Evolutionary conservation across 2,797 vertebrate genomes (phyloP).

Genomic region (Sebastes taczanowskii): DNA sequence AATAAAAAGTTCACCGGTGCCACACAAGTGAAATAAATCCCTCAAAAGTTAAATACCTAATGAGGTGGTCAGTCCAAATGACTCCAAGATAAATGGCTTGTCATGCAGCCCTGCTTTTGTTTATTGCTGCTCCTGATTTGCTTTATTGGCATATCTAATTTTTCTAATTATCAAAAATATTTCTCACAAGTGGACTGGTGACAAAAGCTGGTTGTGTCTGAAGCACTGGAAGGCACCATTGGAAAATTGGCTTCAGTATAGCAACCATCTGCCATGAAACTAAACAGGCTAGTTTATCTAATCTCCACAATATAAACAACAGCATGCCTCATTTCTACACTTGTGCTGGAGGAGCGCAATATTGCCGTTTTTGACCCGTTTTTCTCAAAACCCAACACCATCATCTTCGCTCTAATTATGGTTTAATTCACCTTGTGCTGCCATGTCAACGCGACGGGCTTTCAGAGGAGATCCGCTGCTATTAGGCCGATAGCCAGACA

Average conservation of each 20-base stretch:
- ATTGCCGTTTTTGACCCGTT: constrained; percentile 52
- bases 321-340: constrained; percentile 88
- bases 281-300: constrained; percentile 93
- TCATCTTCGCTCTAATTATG: constrained; percentile 36
- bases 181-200: constrained; percentile 80
- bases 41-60: constrained; percentile 89
- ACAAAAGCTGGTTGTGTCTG: constrained; percentile 84
- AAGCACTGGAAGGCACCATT: constrained; percentile 85
- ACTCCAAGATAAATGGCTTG: constrained; percentile 86
- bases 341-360: constrained; percentile 79
- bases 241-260: constrained; percentile 88
- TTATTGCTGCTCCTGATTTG: constrained; percentile 72
- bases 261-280: constrained; percentile 90
- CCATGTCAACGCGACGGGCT: constrained; percentile 48
- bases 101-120: constrained; percentile 81
- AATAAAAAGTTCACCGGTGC: constrained; percentile 86
- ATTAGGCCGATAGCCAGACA: constrained; percentile 73
- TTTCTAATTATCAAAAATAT: constrained; percentile 87
- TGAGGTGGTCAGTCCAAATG: constrained; percentile 88
- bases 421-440: constrained; percentile 51
- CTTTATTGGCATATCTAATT: constrained; percentile 83
- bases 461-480: constrained; percentile 56
- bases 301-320: constrained; percentile 91
- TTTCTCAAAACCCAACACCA: constrained; percentile 45
- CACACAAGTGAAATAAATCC: constrained; percentile 87